Base-by-base conservation (phyloP, 2,113 vertebrate genomes). In the Baryphthengus martii region DNA sequence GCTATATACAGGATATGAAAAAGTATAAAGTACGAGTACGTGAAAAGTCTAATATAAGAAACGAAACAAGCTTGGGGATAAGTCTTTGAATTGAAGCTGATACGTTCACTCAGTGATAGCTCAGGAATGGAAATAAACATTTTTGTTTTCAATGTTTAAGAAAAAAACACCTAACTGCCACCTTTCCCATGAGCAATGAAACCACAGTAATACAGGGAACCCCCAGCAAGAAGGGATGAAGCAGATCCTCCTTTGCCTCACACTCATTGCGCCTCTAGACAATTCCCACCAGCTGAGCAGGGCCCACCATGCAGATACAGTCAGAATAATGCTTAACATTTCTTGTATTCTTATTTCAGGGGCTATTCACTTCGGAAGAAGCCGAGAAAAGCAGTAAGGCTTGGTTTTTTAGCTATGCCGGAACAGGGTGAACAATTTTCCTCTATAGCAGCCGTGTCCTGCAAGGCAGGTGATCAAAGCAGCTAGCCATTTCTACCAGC, bases 391-490 rank as follows among this genome's bases (percentile, higher is more conserved):
- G 37, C 7, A 0, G 18, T 4, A n/a, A 39, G 4, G 17, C 61
- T 56, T 70, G 16, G 26, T 74, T 70, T 47, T 26, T 19, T 17
- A 21, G 31, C 31, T 6, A 28, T 3, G 1, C 25, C 2, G 24
- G 50, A 40, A 21, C 1, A 10, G 29, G 0, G 7, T 21, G 24
- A 1, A 1, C 11, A 26, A 35, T 74, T 62, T 55, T 61, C 17
- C 11, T 23, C n/a, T 6, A 3, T 3, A 53, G 59, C 37, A 56
- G 73, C 26, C 2, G 0, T 19, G 62, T 35, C 78, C 33, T 52
- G 71, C 67, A 35, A 85, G 81, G 76, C 84, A 91, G 84, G 80
- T 61, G 89, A 94, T 78, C 91, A 92, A 90, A 93, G 94, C 76
- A 56, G 44, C 47, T 81, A 89, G n/a, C 39, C 68, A n/a, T 15